These are phyloP conservation scores for Plebejus melissa DNA, from an alignment of 2,888 invertebrate genomes.

Conservation along the genomic window DNA sequence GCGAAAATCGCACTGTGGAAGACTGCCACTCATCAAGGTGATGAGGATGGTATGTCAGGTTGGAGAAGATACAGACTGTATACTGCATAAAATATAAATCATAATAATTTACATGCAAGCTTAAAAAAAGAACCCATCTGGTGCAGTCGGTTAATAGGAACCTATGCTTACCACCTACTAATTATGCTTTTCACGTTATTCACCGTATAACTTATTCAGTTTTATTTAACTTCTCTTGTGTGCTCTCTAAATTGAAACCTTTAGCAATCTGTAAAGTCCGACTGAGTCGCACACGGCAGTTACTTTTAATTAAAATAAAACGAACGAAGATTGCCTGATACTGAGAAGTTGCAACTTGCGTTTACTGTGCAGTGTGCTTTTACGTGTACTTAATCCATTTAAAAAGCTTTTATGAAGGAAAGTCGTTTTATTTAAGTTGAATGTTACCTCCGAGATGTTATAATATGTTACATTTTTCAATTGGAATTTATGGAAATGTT, in stretches of 20 bases:
- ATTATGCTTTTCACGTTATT: not conserved
- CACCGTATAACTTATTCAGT: not conserved
- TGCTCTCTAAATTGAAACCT: slow-evolving; percentile 14
- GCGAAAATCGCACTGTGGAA: too few species aligned
- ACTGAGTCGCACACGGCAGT: not conserved
- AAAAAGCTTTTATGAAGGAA: not conserved
- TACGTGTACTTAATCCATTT: not conserved
- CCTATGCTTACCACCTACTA: not conserved
- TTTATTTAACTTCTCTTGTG: slow-evolving; percentile 3
- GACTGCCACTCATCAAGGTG: too few species aligned
- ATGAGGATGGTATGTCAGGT: too few species aligned
- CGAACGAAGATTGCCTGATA: slow-evolving; percentile 9
- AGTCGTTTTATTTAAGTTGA: not conserved
- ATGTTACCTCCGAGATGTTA: not conserved
- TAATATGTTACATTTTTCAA: not conserved
- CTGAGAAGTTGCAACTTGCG: slow-evolving; percentile 1
- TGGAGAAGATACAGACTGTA: too few species aligned
- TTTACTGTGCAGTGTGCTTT: slow-evolving; percentile 8
- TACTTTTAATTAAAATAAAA: slow-evolving; percentile 23
- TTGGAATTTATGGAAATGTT: slow-evolving; percentile 3
- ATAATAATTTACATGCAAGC: too few species aligned
- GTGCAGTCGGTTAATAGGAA: not conserved
- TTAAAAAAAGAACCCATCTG: not conserved
- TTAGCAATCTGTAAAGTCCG: slow-evolving; percentile 1
- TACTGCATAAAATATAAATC: too few species aligned